Evolutionary conservation across 2,113 vertebrate genomes (phyloP).

Genomic region (Syrrhaptes paradoxus): DNA sequence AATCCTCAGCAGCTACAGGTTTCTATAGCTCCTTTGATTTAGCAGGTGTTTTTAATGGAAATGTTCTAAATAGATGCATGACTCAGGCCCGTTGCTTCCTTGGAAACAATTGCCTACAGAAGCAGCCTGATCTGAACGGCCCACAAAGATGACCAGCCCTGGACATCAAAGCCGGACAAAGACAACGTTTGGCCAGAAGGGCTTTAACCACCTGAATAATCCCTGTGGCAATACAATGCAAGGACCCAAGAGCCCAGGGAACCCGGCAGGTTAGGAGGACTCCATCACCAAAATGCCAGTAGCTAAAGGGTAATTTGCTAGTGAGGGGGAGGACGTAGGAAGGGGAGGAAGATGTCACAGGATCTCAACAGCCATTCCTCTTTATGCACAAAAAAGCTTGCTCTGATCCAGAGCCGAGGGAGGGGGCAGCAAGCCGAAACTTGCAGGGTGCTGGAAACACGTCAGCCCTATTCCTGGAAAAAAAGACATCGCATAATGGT

Average conservation of each 20-base stretch:
- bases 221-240: not conserved
- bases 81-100: slow-evolving; percentile 63
- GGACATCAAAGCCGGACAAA: not conserved
- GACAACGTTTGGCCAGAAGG: not conserved
- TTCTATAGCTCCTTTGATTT: slow-evolving; percentile 67
- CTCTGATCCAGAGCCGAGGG: not conserved
- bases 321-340: slow-evolving; percentile 42
- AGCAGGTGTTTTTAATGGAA: slow-evolving; percentile 67
- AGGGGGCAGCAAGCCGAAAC: not conserved
- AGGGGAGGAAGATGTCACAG: slow-evolving; percentile 59
- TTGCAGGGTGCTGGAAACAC: not conserved
- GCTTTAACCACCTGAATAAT: not conserved
- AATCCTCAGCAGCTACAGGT: slow-evolving; percentile 59
- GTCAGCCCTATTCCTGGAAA: slow-evolving; percentile 41
- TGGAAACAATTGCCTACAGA: slow-evolving; percentile 63
- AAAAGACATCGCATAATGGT: not conserved
- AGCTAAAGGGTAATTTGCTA: slow-evolving; percentile 27
- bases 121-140: not conserved
- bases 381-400: not conserved
- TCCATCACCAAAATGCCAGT: not conserved
- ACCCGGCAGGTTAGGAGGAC: not conserved
- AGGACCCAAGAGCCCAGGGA: not conserved
- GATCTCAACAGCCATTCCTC: slow-evolving; percentile 37
- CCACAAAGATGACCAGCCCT: slow-evolving; percentile 22
- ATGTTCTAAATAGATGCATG: slow-evolving; percentile 63